Evolutionary conservation across 1,140 invertebrate genomes (phyloP).

Genomic region (Drosophila nannoptera): DNA sequence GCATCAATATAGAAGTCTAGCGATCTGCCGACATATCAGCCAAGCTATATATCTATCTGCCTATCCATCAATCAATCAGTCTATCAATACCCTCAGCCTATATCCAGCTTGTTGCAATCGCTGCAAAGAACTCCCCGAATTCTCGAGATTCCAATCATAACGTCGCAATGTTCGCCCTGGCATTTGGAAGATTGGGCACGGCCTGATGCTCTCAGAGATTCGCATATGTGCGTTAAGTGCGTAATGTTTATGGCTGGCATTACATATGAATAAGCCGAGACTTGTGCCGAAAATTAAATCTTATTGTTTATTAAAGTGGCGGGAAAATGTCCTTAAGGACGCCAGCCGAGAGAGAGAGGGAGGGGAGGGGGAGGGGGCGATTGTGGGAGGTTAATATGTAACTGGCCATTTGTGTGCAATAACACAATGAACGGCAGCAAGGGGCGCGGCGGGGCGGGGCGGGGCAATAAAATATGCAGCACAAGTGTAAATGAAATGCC

Average conservation of each 20-base stretch:
- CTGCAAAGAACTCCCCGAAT: too few species aligned
- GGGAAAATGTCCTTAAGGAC: conserved; percentile 23
- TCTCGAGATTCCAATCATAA: too few species aligned
- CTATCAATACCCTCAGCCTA: too few species aligned
- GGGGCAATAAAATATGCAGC: conserved; percentile 68
- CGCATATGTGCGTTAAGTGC: neutral
- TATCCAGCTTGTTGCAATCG: too few species aligned
- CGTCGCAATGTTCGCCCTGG: too few species aligned
- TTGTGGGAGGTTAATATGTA: conserved; percentile 41
- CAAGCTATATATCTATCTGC: too few species aligned
- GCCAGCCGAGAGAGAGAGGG: neutral
- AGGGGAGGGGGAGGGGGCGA: neutral
- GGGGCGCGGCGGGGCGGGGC: conserved; percentile 13
- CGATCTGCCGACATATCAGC: too few species aligned
- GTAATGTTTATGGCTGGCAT: conserved; percentile 24
- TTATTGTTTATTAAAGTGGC: conserved; percentile 30
- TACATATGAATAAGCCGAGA: conserved; percentile 27
- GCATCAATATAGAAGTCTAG: too few species aligned
- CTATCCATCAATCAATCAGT: too few species aligned
- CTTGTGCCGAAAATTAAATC: conserved; percentile 51
- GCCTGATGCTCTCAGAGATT: too few species aligned
- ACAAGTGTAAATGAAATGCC: conserved; percentile 73
- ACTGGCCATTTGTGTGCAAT: conserved; percentile 69
- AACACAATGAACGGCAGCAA: conserved; percentile 43
- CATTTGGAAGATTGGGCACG: too few species aligned